Evolutionary conservation across 2,888 invertebrate species (phyloP), one percentile per base, ranked within the genome.

Genomic region (Leucozona laternaria): DNA sequence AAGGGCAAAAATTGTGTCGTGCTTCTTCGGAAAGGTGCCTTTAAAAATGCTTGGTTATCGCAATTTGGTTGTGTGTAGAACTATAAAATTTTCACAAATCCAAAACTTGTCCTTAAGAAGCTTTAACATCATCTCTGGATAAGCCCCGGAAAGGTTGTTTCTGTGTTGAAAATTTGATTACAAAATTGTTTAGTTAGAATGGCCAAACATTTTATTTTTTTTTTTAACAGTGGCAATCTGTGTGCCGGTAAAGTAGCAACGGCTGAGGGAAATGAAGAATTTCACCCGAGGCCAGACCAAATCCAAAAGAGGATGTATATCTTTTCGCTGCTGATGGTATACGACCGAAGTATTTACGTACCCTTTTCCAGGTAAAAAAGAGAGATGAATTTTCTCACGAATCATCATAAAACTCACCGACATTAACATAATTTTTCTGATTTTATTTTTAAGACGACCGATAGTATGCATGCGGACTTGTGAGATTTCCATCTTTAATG

Each of bases 361-460:
- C 34, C 34, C 66, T 80, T 66, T 68, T 22, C 17, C 62, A 62
- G 62, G 75, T 73, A 62, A 79, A 17, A 31, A n/a, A n/a, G n/a
- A 17, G 45, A 20, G 8, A 40, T 28, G 64, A 31, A 62, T 75
- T 70, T 75, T 34, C 40, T 75, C 70, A 62, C 75, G 81, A 81
- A 81, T 81, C 81, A 77, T 81, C 81, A 77, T 81, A 81, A 81
- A 81, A 77, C 58, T 77, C 77, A 64, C 77, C 8, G 40, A 72
- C 64, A 82, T 82, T 77, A 72, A 82, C 82, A 82, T 82, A 82
- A 82, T 82, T 82, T 77, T 82, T 77, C 72, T 77, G 82, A 77
- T 82, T 82, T 82, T 77, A 66, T 82, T 71, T 77, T 77, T 40
- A 50, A 77, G 66, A 57, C 50, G 20, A 28, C 28, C 60, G 15